Evolutionary conservation across 2,113 vertebrate genomes (phyloP).

Genomic region (Colius striatus): DNA sequence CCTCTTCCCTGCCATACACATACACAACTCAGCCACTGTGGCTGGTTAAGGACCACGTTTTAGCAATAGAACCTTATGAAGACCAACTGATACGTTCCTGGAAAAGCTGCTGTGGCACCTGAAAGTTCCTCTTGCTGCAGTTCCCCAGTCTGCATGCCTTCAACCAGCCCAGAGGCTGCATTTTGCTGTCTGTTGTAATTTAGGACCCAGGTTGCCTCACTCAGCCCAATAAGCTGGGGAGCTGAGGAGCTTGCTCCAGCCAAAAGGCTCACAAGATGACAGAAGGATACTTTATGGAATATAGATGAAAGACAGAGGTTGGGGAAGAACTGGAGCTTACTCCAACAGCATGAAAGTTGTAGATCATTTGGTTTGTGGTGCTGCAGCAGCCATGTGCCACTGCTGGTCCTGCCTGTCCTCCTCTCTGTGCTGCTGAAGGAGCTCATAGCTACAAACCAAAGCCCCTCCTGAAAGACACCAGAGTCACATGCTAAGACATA

Average conservation of each 20-base stretch:
- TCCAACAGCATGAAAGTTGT: fast-evolving
- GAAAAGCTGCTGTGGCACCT: background rate
- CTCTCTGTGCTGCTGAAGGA: background rate
- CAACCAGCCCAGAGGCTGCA: background rate
- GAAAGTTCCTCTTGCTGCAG: background rate
- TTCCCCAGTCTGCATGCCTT: background rate
- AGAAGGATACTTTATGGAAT: fast-evolving
- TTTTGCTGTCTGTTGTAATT: background rate
- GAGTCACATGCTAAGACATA: background rate
- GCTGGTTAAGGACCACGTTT: background rate
- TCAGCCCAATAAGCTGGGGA: background rate
- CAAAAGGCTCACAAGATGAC: background rate
- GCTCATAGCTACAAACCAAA: background rate
- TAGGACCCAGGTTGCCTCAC: background rate
- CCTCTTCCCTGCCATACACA: fast-evolving
- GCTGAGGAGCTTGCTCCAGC: background rate
- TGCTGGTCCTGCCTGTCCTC: background rate
- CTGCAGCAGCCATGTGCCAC: fast-evolving
- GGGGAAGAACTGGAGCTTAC: fast-evolving
- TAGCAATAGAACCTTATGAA: background rate
- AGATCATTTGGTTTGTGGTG: background rate
- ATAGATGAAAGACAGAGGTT: fast-evolving
- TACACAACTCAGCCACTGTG: fast-evolving
- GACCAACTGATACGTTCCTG: fast-evolving
- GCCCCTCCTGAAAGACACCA: background rate